These are phyloP conservation scores for Montipora efflorescens DNA, from an alignment of 64 coral and sea anemone species.

Conservation along the genomic window DNA sequence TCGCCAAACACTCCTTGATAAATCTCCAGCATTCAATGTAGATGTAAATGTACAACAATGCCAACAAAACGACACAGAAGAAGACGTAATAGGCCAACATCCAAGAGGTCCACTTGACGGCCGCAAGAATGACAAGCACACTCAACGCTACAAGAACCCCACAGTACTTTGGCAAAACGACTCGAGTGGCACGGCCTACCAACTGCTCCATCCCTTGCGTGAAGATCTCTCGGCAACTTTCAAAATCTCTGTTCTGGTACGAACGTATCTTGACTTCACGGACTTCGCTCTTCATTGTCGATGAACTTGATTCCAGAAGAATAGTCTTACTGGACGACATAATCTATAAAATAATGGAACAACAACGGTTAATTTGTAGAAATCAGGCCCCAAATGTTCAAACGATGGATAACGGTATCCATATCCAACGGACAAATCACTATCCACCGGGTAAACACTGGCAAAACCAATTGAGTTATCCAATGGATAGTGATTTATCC, in stretches of 20 bases:
- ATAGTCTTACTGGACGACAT: background rate
- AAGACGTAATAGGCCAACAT: constrained; percentile 59
- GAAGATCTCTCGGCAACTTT: constrained; percentile 76
- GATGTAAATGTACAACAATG: constrained; percentile 75
- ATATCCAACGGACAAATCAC: too few relatives aligned
- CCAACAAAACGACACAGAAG: constrained; percentile 63
- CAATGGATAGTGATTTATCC: too few relatives aligned
- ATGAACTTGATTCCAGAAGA: background rate
- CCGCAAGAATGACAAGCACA: constrained; percentile 55
- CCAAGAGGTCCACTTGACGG: constrained; percentile 72
- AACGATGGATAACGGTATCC: background rate
- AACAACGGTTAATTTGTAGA: too few relatives aligned
- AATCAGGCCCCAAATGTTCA: background rate
- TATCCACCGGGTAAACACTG: too few relatives aligned
- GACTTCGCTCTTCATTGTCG: background rate
- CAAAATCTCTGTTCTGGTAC: constrained; percentile 58
- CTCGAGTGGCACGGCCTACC: constrained; percentile 16
- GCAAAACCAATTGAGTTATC: too few relatives aligned
- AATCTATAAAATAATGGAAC: background rate
- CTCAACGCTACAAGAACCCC: constrained; percentile 44
- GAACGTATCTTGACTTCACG: constrained; percentile 58
- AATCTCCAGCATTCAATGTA: constrained; percentile 66
- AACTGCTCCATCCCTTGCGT: constrained; percentile 73
- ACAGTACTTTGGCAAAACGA: constrained; percentile 74
- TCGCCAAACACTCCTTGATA: constrained; percentile 53